Conservation (phyloP, 2,888 invertebrate species). For the Gymnocheta viridis region DNA sequence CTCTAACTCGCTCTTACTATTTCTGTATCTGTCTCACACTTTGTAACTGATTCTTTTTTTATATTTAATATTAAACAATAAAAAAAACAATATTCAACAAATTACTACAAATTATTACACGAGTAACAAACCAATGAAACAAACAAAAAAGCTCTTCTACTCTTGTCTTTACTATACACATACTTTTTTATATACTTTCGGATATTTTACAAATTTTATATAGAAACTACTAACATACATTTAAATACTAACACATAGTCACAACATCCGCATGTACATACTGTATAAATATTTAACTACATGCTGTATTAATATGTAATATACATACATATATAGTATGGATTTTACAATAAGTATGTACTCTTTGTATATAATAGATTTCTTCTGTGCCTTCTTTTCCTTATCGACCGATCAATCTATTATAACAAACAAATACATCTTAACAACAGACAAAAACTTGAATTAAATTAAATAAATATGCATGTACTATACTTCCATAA, state of each 20-base stretch:
- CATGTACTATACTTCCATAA: conserved; percentile 29
- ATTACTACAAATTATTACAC: conserved; percentile 13
- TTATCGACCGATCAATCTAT: conserved; percentile 59
- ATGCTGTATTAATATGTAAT: conserved; percentile 11
- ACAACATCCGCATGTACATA: not conserved
- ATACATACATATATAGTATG: not conserved
- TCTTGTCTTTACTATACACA: conserved; percentile 46
- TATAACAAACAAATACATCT: conserved; percentile 27
- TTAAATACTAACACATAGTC: not conserved
- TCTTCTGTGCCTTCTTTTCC: conserved; percentile 80
- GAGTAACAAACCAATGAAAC: conserved; percentile 74
- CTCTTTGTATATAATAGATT: conserved; percentile 73
- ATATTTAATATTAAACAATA: conserved; percentile 6
- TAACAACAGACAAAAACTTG: conserved; percentile 1
- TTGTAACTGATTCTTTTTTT: conserved; percentile 27
- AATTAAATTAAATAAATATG: conserved; percentile 13
- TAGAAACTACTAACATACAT: conserved; percentile 24
- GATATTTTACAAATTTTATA: conserved; percentile 61
- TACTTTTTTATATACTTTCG: conserved; percentile 46
- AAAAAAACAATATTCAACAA: conserved; percentile 57
- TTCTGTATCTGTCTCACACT: conserved; percentile 2
- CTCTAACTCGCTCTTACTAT: conserved; percentile 20
- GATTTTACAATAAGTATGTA: conserved; percentile 18
- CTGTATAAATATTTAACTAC: not conserved
- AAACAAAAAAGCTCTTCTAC: conserved; percentile 39